Base-by-base conservation (phyloP, 2,888 invertebrate species). In the Drosophila borborema region DNA sequence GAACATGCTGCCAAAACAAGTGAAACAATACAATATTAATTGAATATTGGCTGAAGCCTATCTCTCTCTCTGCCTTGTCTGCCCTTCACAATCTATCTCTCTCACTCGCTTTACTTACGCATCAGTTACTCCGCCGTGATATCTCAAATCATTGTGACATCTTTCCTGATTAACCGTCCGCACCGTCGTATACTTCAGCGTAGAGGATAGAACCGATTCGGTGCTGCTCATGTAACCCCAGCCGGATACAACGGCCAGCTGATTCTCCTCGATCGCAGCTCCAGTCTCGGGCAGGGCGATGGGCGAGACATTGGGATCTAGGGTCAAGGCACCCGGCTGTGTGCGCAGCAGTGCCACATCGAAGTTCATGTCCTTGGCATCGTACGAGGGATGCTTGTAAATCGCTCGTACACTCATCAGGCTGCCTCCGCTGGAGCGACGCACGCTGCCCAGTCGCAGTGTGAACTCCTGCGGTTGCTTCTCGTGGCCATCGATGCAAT, bases 151-250 rank as follows among this genome's bases (percentile, higher is more conserved):
- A 10, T 81, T 74, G 36, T 80, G 67, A 56, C 92, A 92, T 64
- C 77, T 75, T 18, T 77, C 60, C 56, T 92, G 92, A 49, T 91
- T 87, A 40, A 91, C 84, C n/a, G 85, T 91, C 16, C 76, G 77
- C 10, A 92, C 91, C 1, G 84, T 83, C 1, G 91, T 82, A 67
- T 92, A 92, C 64, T 90, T 92, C 0, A 92, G 70, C 5, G 89
- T 84, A 1, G 80, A 74, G 16, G 92, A 91, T 3, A 92, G 71
- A 6, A 82, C 65, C 18, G 91, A 79, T 46, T 91, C 85, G 0
- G 58, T 58, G 20, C 90, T 82, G 69, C 86, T 91, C 83, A 91
- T 89, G 58, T 92, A 91, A 4, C 92, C 92, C 92, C 92, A 92
- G 3, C 92, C 92, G 9, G 92, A 92, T 4, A 92, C 90, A 12